phyloP scores from a whole-genome alignment of 2,797 vertebrate species.

The Chelmon rostratus region DNA sequence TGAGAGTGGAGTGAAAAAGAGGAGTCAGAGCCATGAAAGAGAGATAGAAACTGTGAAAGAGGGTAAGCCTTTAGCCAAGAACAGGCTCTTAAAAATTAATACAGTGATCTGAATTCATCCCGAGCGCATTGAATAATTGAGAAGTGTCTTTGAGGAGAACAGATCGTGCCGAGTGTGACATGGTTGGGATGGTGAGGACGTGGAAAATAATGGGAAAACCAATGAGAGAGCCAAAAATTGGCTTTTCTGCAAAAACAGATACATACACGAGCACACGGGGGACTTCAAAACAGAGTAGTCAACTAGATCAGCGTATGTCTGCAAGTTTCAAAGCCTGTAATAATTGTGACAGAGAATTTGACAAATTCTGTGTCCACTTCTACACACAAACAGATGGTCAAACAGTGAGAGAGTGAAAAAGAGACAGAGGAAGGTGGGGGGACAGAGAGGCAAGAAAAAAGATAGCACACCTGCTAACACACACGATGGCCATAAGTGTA shows the following conservation, averaged over 20 bases:
- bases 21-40: conserved; percentile 50
- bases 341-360: not conserved
- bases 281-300: not conserved
- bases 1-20: conserved; percentile 28
- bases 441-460: not conserved
- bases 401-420: not conserved
- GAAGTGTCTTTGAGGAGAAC: conserved; percentile 72
- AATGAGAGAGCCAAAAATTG: conserved; percentile 40
- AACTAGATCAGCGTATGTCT: not conserved
- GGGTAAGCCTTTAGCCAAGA: conserved; percentile 76
- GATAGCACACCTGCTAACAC: not conserved
- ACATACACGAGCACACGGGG: conserved; percentile 24
- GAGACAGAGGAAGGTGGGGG: not conserved
- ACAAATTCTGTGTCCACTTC: not conserved
- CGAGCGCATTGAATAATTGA: conserved; percentile 83
- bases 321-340: not conserved
- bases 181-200: conserved; percentile 37
- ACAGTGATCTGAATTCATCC: conserved; percentile 82
- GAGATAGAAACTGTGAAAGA: conserved; percentile 56
- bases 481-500: not conserved
- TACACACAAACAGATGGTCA: not conserved
- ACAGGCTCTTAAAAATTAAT: conserved; percentile 85
- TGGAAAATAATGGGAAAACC: conserved; percentile 37
- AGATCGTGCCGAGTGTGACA: conserved; percentile 67
- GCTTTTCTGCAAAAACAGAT: conserved; percentile 13